Evolutionary conservation across 2,888 invertebrate species (phyloP).

Genomic region (Fragum sueziense): DNA sequence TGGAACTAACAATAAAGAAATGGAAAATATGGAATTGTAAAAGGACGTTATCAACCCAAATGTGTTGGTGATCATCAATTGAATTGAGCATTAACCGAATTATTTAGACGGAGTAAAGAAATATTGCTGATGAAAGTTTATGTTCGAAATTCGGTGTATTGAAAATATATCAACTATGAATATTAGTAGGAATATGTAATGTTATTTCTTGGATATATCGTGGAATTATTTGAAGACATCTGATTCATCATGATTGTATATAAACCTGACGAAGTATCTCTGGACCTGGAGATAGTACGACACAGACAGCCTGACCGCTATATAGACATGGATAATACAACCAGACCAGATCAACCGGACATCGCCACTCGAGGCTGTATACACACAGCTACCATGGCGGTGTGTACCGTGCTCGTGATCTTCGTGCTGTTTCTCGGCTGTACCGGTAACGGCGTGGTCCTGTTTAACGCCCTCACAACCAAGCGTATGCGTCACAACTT

Average conservation of each 20-base stretch:
- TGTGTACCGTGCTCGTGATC: constrained; percentile 73
- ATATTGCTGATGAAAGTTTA: too few species aligned
- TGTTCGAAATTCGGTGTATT: too few species aligned
- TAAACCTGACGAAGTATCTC: background rate
- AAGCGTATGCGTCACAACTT: constrained; percentile 69
- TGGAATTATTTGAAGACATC: too few species aligned
- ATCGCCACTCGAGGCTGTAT: constrained; percentile 66
- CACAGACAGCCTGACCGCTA: background rate
- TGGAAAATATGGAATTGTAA: too few species aligned
- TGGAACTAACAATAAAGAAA: too few species aligned
- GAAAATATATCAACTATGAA: too few species aligned
- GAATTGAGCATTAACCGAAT: too few species aligned
- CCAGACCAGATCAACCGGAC: constrained; percentile 21
- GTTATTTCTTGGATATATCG: too few species aligned
- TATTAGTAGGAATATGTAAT: too few species aligned
- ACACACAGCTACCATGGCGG: constrained; percentile 75
- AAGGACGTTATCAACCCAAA: too few species aligned
- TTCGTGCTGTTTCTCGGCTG: constrained; percentile 73
- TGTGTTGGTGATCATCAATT: too few species aligned
- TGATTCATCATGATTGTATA: constrained; percentile 31
- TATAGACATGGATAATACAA: constrained; percentile 30
- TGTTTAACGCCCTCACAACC: constrained; percentile 67
- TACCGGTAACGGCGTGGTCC: constrained; percentile 73
- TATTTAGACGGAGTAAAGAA: too few species aligned
- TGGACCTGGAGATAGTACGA: constrained; percentile 1